These are phyloP conservation scores for Mylabris sibirica DNA, from an alignment of 2,888 invertebrate genomes.

Conservation along the genomic window DNA sequence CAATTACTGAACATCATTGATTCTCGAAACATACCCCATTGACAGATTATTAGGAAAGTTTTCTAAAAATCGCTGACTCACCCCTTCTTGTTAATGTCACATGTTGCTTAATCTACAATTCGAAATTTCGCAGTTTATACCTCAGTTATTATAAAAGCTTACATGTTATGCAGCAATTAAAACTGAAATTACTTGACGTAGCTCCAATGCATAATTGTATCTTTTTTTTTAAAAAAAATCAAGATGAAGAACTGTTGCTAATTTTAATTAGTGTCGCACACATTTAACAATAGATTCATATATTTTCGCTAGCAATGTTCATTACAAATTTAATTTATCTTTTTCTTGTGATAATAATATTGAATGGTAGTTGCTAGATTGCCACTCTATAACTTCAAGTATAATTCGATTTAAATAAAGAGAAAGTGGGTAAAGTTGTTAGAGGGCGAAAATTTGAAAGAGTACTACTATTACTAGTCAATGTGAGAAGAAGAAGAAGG, in stretches of 20 bases:
- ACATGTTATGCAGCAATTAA: not conserved
- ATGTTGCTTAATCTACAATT: constrained; percentile 46
- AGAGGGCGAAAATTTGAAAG: constrained; percentile 30
- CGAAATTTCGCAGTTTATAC: not conserved
- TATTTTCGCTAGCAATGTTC: not conserved
- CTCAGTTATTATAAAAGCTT: not conserved
- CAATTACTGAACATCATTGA: constrained; percentile 55
- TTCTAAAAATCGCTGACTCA: constrained; percentile 57
- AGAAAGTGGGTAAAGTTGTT: constrained; percentile 54
- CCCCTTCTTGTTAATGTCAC: constrained; percentile 59
- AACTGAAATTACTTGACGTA: not conserved
- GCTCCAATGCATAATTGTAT: not conserved
- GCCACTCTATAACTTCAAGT: constrained; percentile 46
- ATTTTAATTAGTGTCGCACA: not conserved
- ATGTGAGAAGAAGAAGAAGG: constrained; percentile 39
- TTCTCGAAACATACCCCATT: constrained; percentile 55
- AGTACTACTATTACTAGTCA: not conserved
- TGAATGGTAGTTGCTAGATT: not conserved
- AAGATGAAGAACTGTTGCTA: not conserved
- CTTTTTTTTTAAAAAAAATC: not conserved
- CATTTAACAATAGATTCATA: not conserved
- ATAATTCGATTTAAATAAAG: constrained; percentile 63
- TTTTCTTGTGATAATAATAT: not conserved
- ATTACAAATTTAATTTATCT: not conserved
- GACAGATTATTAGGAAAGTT: constrained; percentile 57